Conservation (phyloP, 2,888 invertebrate genomes). For the Palloptera scutellata region DNA sequence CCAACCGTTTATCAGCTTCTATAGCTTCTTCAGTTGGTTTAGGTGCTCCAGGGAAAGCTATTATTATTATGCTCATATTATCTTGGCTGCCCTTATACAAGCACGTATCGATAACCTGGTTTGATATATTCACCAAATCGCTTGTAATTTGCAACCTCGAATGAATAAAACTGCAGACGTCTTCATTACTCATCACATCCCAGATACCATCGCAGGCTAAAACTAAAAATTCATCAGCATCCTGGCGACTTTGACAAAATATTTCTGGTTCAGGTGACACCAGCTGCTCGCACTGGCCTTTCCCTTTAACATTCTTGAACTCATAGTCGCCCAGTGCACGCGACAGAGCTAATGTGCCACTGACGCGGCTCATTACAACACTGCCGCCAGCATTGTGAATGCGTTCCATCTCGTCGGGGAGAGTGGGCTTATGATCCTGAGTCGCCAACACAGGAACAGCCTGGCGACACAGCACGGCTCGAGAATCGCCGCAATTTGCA, state of each 20-base stretch:
- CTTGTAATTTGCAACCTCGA: slow-evolving; percentile 87
- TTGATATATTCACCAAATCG: slow-evolving; percentile 88
- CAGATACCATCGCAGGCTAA: slow-evolving; percentile 98
- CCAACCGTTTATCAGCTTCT: slow-evolving; percentile 75
- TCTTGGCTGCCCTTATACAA: slow-evolving; percentile 98
- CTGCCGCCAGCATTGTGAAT: slow-evolving; percentile 96
- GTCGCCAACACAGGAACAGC: slow-evolving; percentile 88
- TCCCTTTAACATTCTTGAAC: slow-evolving; percentile 85
- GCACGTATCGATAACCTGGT: slow-evolving; percentile 97
- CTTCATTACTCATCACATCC: slow-evolving; percentile 98
- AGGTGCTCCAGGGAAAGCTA: slow-evolving; percentile 94
- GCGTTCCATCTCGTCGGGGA: slow-evolving; percentile 90
- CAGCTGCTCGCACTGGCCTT: slow-evolving; percentile 93
- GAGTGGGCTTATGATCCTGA: slow-evolving; percentile 92
- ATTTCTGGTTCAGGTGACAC: slow-evolving; percentile 99
- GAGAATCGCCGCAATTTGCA: slow-evolving; percentile 94
- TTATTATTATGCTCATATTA: slow-evolving; percentile 99
- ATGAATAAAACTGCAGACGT: slow-evolving; percentile 92
- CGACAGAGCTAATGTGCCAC: slow-evolving; percentile 94
- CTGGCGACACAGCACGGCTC: slow-evolving; percentile 88
- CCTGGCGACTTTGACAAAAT: slow-evolving; percentile 80
- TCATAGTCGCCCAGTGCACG: slow-evolving; percentile 97
- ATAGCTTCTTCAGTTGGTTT: slow-evolving; percentile 85
- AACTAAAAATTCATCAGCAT: slow-evolving; percentile 91
- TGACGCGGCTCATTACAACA: slow-evolving; percentile 97